A percentile compares a stretch with the other conserved stretches of the same genome.
Conservation (phyloP, 2,113 vertebrate genomes). For the Aphelocoma coerulescens region DNA sequence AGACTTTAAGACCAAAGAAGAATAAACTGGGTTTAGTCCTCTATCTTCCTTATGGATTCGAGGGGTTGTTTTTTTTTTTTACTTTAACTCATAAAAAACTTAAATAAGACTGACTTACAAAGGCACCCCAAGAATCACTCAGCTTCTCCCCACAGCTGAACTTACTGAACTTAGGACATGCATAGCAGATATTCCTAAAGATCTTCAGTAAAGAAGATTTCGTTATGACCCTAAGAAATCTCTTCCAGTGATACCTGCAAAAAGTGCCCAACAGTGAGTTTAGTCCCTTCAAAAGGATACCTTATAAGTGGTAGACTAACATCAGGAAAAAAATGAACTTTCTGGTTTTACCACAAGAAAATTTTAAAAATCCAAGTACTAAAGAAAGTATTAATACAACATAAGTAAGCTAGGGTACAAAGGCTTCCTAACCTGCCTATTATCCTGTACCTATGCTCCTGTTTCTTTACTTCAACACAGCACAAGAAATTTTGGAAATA, state of each 20-base stretch:
- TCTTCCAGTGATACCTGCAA: neutral
- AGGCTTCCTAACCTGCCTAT: neutral
- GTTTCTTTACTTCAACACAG: neutral
- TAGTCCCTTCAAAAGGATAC: neutral
- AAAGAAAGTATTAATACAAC: neutral
- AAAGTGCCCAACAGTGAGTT: neutral
- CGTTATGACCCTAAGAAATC: neutral
- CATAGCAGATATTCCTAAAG: neutral
- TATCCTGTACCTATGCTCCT: neutral
- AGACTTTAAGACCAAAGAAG: neutral
- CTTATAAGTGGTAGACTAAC: neutral
- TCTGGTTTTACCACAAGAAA: neutral
- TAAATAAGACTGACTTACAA: neutral
- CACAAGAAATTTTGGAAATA: neutral
- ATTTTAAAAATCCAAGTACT: neutral
- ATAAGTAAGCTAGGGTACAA: neutral
- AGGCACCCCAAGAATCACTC: neutral
- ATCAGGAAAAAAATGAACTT: neutral
- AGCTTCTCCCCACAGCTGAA: neutral
- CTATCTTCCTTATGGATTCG: neutral
- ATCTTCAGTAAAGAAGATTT: neutral
- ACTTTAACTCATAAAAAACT: neutral
- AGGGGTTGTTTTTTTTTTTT: neutral
- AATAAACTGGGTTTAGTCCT: rapidly evolving
- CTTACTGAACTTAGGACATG: neutral